Conservation (phyloP, 1,140 invertebrate genomes). For the Brachionus rubens region DNA sequence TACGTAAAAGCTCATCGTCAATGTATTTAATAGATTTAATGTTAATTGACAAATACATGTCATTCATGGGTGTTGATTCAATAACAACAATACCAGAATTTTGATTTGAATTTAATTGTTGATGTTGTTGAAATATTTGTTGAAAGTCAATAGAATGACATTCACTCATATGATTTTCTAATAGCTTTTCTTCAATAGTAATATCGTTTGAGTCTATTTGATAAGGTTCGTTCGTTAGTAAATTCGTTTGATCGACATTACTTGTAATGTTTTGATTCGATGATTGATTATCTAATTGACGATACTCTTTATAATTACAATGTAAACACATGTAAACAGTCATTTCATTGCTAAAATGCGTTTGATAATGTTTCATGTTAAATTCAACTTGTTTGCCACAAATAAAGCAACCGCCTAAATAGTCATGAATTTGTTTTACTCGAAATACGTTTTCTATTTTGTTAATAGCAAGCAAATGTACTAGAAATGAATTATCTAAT, state of each 20-base stretch:
- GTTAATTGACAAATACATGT: constrained; percentile 28
- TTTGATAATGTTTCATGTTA: constrained; percentile 45
- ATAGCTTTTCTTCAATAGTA: neutral
- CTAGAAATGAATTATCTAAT: constrained; percentile 21
- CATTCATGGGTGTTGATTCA: constrained; percentile 44
- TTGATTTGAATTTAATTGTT: constrained; percentile 37
- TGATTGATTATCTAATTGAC: constrained; percentile 11
- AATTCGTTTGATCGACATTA: no score
- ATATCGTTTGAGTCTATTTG: neutral
- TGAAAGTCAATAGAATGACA: constrained; percentile 42
- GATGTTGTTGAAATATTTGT: constrained; percentile 43
- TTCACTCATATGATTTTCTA: constrained; percentile 28
- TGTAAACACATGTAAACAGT: constrained; percentile 13
- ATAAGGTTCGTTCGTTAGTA: neutral
- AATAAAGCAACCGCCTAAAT: constrained; percentile 33
- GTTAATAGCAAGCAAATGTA: constrained; percentile 35
- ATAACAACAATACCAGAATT: constrained; percentile 20
- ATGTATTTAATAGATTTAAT: constrained; percentile 37
- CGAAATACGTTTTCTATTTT: constrained; percentile 46
- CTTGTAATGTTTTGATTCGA: no score
- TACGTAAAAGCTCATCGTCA: constrained; percentile 28
- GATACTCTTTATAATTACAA: constrained; percentile 40
- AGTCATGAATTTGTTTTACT: constrained; percentile 44
- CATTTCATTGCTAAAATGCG: constrained; percentile 34
- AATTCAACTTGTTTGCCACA: constrained; percentile 43